These are phyloP conservation scores for Zeuzera pyrina DNA, from an alignment of 2,888 invertebrate genomes.

Conservation along the genomic window DNA sequence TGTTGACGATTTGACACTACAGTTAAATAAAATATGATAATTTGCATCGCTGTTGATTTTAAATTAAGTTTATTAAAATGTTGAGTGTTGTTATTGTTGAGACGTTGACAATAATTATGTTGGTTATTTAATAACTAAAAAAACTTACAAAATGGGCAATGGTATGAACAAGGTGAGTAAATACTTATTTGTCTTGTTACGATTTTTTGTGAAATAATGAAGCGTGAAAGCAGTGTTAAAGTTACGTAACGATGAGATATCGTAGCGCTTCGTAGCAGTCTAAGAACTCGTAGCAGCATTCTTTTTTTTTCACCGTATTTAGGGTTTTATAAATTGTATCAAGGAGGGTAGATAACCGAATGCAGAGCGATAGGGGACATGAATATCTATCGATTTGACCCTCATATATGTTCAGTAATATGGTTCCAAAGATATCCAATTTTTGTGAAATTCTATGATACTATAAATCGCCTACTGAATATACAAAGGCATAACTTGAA, in stretches of 20 bases:
- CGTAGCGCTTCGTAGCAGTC: slow-evolving; percentile 22
- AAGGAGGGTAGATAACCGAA: too few relatives aligned
- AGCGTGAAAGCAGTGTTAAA: slow-evolving; percentile 10
- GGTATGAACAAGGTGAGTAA: slow-evolving; percentile 90
- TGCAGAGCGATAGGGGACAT: too few relatives aligned
- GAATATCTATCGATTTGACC: too few relatives aligned
- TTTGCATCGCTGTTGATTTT: slow-evolving; percentile 30
- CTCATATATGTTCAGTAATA: too few relatives aligned
- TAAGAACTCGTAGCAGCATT: slow-evolving; percentile 6
- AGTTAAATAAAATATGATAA: slow-evolving; percentile 22
- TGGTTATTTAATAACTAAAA: slow-evolving; percentile 26
- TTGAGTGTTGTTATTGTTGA: slow-evolving; percentile 30
- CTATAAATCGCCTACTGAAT: too few relatives aligned
- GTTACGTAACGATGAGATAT: slow-evolving; percentile 34
- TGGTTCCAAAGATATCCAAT: too few relatives aligned
- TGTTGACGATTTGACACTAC: slow-evolving; percentile 55
- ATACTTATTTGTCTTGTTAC: slow-evolving; percentile 1
- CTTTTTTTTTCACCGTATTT: too few relatives aligned
- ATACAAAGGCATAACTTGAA: too few relatives aligned
- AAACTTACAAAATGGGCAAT: slow-evolving; percentile 78
- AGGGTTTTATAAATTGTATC: too few relatives aligned
- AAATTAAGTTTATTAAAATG: slow-evolving; percentile 29
- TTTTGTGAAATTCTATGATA: too few relatives aligned
- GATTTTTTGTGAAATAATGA: slow-evolving; percentile 10
- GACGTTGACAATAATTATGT: slow-evolving; percentile 42